Conservation (phyloP, 2,113 vertebrate species). For the Myxocyprinus asiaticus region DNA sequence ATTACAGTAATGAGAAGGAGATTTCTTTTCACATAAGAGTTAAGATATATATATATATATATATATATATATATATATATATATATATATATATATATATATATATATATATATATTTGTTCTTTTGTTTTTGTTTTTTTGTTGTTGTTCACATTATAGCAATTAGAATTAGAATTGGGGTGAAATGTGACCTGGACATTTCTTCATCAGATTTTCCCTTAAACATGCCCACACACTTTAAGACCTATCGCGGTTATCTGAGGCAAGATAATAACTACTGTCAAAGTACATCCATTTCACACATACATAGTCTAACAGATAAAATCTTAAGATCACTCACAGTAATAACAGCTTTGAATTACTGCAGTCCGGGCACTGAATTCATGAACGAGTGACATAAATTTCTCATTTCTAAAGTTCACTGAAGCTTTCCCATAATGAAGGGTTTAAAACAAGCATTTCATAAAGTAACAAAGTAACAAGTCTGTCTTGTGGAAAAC, state of each 20-base stretch:
- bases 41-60: too few relatives aligned
- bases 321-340: background rate
- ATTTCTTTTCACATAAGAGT: too few relatives aligned
- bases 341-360: conserved; percentile 1
- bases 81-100: too few relatives aligned
- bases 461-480: conserved; percentile 9
- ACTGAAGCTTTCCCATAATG: background rate
- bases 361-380: background rate
- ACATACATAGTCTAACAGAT: background rate
- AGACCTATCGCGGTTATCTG: background rate
- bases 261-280: background rate
- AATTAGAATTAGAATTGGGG: too few relatives aligned
- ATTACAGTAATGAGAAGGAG: too few relatives aligned
- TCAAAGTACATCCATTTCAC: background rate
- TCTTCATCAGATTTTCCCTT: too few relatives aligned
- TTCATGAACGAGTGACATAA: conserved; percentile 9
- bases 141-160: too few relatives aligned
- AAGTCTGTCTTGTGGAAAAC: conserved; percentile 12
- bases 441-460: conserved; percentile 15
- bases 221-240: background rate
- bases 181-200: too few relatives aligned
- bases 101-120: too few relatives aligned
- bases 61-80: too few relatives aligned
- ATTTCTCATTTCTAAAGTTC: conserved; percentile 4
- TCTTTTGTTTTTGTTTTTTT: too few relatives aligned